Evolutionary conservation across 2,888 invertebrate species (phyloP), one percentile per base, ranked within the genome.

Genomic region (Sinotaia quadrata): DNA sequence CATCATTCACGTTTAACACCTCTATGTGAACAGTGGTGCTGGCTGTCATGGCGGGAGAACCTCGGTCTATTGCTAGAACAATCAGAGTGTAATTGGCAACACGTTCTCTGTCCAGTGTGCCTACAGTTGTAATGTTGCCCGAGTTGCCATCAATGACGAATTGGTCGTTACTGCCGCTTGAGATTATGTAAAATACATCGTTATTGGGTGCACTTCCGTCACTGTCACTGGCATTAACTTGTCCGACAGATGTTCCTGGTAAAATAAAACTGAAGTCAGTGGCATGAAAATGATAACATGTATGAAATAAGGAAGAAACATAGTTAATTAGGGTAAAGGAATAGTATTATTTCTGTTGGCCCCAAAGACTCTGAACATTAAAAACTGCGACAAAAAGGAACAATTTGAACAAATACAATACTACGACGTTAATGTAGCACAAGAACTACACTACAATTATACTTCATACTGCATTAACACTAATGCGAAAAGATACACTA

Each of bases 1-100:
- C 97, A 86, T 98, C 97, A 87, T 97, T 97, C 0, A 97, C 95
- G 87, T 97, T 97, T 27, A 93, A 91, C 68, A 98, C 94, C 0
- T 92, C 92, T 18, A 98, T 93, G 18, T 62, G 72, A 4, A 87
- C 82, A 5, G 71, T 62, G 2, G 82, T 80, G 24, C 75, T 77
- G 12, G 59, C 52, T 2, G 75, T 60, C 21, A 24, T 27, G 1
- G 54, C 41, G 21, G 69, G 66, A 0, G 80, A 74, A 7, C 85
- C 87, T 49, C 78, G 56, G 67, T 87, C 86, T 15, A 83, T 78
- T 12, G 84, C 86, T 3, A 84, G 75, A 0, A 87, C 78, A 31
- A 74, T 79, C 33, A 87, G 69, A 0, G 65, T 69, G 69, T 86
- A 87, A 10, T 47, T 44, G 0, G 72, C 70, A 18, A 75, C 78